phyloP scores from a whole-genome alignment of 2,797 vertebrate species.

The Pseudochaenichthys georgianus region DNA sequence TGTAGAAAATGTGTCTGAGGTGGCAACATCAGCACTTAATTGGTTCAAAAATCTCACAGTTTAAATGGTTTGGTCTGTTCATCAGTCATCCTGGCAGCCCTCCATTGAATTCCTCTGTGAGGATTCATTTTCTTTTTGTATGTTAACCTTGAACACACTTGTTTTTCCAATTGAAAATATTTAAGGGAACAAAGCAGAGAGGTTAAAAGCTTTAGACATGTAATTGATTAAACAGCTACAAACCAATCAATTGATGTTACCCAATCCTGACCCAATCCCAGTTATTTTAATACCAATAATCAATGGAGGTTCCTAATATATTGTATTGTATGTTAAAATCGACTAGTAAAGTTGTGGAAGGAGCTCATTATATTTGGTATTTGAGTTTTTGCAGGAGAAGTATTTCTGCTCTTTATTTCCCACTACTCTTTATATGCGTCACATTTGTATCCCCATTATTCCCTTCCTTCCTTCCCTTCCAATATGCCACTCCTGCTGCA shows the following conservation, averaged over 20 bases:
- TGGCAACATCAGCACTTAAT: constrained; percentile 70
- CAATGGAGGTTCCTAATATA: not conserved
- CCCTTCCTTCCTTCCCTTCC: constrained; percentile 6
- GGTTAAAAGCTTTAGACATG: constrained; percentile 7
- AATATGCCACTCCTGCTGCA: constrained; percentile 50
- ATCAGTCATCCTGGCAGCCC: constrained; percentile 45
- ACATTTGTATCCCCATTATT: constrained; percentile 48
- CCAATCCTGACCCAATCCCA: not conserved
- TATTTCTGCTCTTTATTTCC: constrained; percentile 28
- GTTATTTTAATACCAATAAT: constrained; percentile 11
- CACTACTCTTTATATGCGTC: constrained; percentile 51
- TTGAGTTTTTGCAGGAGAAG: constrained; percentile 38
- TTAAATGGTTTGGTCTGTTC: constrained; percentile 60
- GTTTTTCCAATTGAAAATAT: not conserved
- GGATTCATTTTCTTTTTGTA: constrained; percentile 16
- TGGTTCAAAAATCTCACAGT: constrained; percentile 66
- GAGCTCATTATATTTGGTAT: constrained; percentile 40
- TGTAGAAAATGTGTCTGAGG: constrained; percentile 56
- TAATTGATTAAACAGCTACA: not conserved
- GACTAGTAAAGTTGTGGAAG: constrained; percentile 17
- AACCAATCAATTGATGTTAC: not conserved
- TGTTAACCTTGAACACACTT: constrained; percentile 30
- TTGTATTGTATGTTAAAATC: constrained; percentile 7
- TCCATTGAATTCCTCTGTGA: constrained; percentile 17
- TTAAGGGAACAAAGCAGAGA: not conserved